Evolutionary conservation across 2,888 invertebrate genomes (phyloP).

Genomic region (Adela reaumurella): DNA sequence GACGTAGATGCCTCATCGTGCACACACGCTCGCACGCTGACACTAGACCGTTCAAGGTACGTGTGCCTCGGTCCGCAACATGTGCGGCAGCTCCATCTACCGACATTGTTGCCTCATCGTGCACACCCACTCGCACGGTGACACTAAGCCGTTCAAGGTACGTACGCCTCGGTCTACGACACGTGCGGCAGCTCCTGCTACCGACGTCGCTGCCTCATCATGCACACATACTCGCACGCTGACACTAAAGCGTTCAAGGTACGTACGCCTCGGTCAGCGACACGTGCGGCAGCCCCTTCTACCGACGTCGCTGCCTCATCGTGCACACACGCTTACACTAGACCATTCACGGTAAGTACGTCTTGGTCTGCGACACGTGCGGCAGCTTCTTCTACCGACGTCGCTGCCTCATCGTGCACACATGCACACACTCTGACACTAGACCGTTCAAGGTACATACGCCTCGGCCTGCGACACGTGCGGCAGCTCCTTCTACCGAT

Average conservation of each 20-base stretch:
- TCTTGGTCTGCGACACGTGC: conserved; percentile 1
- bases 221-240: not conserved
- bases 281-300: conserved; percentile 1
- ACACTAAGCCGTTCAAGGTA: not conserved
- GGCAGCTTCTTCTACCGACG: conserved; percentile 1
- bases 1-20: conserved; percentile 1
- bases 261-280: not conserved
- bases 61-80: not conserved
- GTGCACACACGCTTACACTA: not conserved
- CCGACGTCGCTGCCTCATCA: conserved; percentile 1
- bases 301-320: conserved; percentile 1
- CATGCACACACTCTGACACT: not conserved
- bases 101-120: conserved; percentile 1
- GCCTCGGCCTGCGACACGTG: conserved; percentile 1
- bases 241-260: not conserved
- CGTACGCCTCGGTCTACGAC: not conserved
- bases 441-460: not conserved
- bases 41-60: not conserved
- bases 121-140: not conserved
- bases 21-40: not conserved
- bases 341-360: not conserved
- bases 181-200: conserved; percentile 1
- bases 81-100: conserved; percentile 1
- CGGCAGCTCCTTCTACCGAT: conserved; percentile 1
- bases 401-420: conserved; percentile 1